Conservation (phyloP, 2,888 invertebrate species). For the Onchidella celtica region DNA sequence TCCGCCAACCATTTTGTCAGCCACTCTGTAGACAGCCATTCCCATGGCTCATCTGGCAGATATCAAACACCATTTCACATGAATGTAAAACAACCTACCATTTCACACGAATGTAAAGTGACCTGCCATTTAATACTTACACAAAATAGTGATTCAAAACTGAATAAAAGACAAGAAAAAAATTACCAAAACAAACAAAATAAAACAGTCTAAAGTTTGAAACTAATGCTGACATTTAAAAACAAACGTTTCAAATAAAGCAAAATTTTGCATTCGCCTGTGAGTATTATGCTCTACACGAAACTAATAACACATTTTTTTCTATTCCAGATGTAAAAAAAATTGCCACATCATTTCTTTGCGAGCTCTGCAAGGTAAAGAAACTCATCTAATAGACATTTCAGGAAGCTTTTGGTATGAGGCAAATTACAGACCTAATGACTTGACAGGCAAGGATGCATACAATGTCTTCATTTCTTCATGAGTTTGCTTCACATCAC, state of each 20-base stretch:
- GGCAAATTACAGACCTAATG: too few relatives aligned
- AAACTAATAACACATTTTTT: background rate
- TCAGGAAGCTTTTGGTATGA: too few relatives aligned
- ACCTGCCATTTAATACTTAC: too few relatives aligned
- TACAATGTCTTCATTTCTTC: slow-evolving; percentile 44
- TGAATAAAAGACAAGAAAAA: background rate
- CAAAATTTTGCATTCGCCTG: too few relatives aligned
- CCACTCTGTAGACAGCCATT: slow-evolving; percentile 83
- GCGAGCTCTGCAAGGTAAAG: background rate
- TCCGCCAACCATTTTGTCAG: slow-evolving; percentile 82
- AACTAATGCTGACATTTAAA: background rate
- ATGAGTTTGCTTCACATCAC: slow-evolving; percentile 29
- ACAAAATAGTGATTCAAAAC: too few relatives aligned
- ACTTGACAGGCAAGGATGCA: slow-evolving; percentile 32
- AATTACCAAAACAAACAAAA: background rate
- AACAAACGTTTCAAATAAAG: background rate
- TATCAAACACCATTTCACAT: slow-evolving; percentile 20
- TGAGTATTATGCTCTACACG: too few relatives aligned
- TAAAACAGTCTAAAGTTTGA: background rate
- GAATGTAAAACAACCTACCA: background rate
- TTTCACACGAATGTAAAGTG: background rate
- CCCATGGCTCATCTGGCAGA: slow-evolving; percentile 71
- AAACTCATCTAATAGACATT: too few relatives aligned
- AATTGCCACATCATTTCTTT: slow-evolving; percentile 1
- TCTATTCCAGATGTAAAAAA: too few relatives aligned